Base-by-base conservation (phyloP, 2,888 invertebrate species). In the Ditula angustiorana region DNA sequence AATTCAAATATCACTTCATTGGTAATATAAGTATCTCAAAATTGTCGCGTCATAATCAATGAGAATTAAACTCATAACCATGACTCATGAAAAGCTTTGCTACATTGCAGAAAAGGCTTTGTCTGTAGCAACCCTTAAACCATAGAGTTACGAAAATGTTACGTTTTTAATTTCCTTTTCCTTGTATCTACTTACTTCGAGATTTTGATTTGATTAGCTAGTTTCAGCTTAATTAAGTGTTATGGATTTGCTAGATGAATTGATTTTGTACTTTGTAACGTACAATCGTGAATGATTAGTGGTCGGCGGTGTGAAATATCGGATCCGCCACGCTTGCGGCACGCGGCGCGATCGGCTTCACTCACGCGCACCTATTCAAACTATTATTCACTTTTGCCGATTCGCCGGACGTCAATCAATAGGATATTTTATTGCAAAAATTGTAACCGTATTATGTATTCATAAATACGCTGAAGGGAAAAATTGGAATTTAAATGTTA, bases 251-350 rank as follows among this genome's bases (percentile, higher is more conserved):
- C 37, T 57, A 56, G 62, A 62, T 37, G 65, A 58, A 61, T 67
- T 65, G 47, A 61, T 55, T 52, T 46, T 61, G 52, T 65, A 66
- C 57, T 68, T 66, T 61, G 57, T 64, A 55, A 64, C 35, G 49
- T 61, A 61, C 64, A 67, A 67, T 67, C 53, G 60, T 55, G 79
- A 83, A 85, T 86, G 85, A 90, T 90, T 90, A 87, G 82, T 75
- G 75, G 83, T 85, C 84, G 87, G 80, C 78, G 85, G 82, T 90
- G 92, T 91, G 87, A 85, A 86, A 82, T 85, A 91, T 91, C 78
- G 83, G 69, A 90, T 91, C 82, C 70, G 88, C 73, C 73, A 88
- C 88, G 90, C 58, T 30, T 24, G 50, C 64, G 55, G 53, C 88
- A 87, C 88, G 87, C 86, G 87, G 83, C 80, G 72, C 69, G 70